Base-by-base conservation (phyloP, 2,113 vertebrate species). In the Haplotaxodon microlepis region DNA sequence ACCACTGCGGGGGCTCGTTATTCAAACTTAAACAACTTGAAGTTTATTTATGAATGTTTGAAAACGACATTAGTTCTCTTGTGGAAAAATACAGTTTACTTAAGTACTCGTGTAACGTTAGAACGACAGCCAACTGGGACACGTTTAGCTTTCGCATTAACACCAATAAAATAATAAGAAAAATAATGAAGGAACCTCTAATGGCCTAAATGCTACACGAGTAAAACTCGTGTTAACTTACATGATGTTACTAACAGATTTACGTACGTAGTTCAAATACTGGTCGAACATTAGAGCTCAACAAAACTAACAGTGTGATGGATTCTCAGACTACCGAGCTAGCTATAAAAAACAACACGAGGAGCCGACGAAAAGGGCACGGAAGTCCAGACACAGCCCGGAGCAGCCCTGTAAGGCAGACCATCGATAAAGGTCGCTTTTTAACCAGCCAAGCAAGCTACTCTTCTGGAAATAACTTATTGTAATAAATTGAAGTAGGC, bases 341-440 rank as follows among this genome's bases (percentile, higher is more conserved):
- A 34, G 76, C 83, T 50, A 51, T 76, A 27, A 89, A 88, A 91
- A 91, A 91, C 86, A 95, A 93, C 95, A 96, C 93, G 92, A 95
- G 93, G 94, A 90, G 50, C 80, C 91, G 82, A 79, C 80, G 81
- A 92, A 90, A 90, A 82, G 90, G 84, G 50, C 59, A 92, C 83
- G 50, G 45, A 84, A 86, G 66, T 54, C 53, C 85, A 93, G 84
- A 86, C 85, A 90, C 59, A 87, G 40, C 83, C 81, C 57, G 59
- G 50, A 90, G 83, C 84, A 81, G 54, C 82, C 76, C 83, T 82
- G 61, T 19, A 36, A 82, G 76, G 81, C 59, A 83, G 12, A 34
- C 17, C 36, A 76, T 54, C 19, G 34, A 84, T 21, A 76, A 61
- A 24, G 59, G 59, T 2, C 27, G 80, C 59, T 34, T 83, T 84